A percentile compares a stretch with the other conserved stretches of the same genome.
phyloP scores from a whole-genome alignment of 35 echinoderm and acorn worm species.

The Lytechinus pictus region DNA sequence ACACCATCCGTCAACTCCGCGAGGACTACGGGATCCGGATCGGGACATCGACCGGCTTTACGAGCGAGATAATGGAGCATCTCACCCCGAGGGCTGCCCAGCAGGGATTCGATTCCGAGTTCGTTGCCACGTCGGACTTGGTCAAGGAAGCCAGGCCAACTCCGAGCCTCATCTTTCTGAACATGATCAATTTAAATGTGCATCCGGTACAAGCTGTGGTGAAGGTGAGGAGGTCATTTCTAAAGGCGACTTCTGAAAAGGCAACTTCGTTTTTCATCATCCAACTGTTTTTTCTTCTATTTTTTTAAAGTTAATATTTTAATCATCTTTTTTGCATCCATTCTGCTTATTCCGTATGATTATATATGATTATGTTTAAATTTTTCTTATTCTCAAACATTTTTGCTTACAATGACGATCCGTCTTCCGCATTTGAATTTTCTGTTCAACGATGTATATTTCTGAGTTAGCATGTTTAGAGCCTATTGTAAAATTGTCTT shows the following conservation, averaged over 20 bases:
- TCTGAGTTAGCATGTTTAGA: no score
- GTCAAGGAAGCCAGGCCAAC: conserved; percentile 73
- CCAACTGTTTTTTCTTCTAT: background rate
- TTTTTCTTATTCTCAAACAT: no score
- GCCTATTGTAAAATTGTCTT: no score
- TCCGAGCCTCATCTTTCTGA: conserved; percentile 88
- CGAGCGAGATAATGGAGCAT: conserved; percentile 73
- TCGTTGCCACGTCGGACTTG: conserved; percentile 72
- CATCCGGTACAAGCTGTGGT: conserved; percentile 83
- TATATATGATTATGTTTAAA: no score
- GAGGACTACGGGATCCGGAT: conserved; percentile 72
- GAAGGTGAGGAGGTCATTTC: conserved; percentile 56
- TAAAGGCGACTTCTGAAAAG: no score
- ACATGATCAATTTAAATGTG: conserved; percentile 73
- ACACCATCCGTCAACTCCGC: conserved; percentile 62
- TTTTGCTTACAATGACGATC: no score
- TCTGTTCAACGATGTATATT: no score
- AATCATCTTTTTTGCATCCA: no score
- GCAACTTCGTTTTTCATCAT: no score
- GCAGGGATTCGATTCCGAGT: conserved; percentile 81
- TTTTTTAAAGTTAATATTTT: no score
- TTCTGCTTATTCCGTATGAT: no score
- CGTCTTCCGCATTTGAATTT: no score
- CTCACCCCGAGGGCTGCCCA: conserved; percentile 68
- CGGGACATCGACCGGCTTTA: conserved; percentile 85